Percentiles rank a stretch among this genome's conserved stretches.
Conservation (phyloP, 92 coral and sea anemone species). For the Paramuricea clavata region DNA sequence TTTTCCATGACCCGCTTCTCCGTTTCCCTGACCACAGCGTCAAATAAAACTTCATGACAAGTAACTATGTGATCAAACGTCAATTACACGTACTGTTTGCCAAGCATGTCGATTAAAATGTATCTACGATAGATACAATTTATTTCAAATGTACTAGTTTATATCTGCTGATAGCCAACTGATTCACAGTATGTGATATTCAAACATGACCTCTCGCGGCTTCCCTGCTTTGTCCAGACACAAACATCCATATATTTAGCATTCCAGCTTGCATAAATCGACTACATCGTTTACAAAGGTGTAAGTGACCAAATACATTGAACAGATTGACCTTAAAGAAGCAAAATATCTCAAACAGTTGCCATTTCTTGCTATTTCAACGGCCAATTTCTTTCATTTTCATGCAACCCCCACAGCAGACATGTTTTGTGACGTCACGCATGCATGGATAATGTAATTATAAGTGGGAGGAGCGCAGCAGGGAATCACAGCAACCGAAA, state of each 20-base stretch:
- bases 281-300: not conserved
- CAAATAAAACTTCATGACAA: conserved; percentile 1
- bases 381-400: not conserved
- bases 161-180: conserved; percentile 1
- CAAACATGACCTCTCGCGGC: conserved; percentile 38
- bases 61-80: conserved; percentile 14
- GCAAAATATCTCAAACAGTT: not conserved
- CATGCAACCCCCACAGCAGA: conserved; percentile 9
- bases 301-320: not conserved
- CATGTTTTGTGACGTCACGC: conserved; percentile 18
- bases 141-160: not conserved
- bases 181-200: conserved; percentile 23
- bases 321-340: not conserved
- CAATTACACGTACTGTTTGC: not conserved
- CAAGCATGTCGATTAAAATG: conserved; percentile 9
- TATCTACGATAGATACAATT: conserved; percentile 1
- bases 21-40: conserved; percentile 28
- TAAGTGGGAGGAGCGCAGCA: conserved; percentile 15
- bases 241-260: not conserved
- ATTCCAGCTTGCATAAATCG: not conserved
- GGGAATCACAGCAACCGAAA: not conserved
- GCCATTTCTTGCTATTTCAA: not conserved
- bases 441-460: conserved; percentile 28
- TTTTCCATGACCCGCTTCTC: not conserved
- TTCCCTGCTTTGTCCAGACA: not conserved